A percentile compares a stretch with the other conserved stretches of the same genome.
These are phyloP conservation scores for Zoroaster sp. DNA, from an alignment of 53 echinoderm and acorn worm genomes.

Conservation along the genomic window DNA sequence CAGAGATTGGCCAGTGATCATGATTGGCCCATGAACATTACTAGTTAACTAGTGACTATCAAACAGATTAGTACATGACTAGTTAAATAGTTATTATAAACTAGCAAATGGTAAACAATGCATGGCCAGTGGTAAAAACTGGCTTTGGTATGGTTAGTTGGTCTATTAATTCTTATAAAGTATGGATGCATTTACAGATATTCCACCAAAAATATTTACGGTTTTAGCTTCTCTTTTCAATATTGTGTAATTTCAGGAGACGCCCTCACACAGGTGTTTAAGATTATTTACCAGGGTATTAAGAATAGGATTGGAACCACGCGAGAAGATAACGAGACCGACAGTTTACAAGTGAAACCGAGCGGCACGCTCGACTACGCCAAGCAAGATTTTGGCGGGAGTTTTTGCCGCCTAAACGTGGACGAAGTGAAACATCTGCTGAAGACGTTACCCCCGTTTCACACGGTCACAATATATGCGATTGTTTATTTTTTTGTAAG, in stretches of 20 bases:
- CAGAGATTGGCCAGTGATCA: too few species aligned
- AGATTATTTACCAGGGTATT: conserved; percentile 62
- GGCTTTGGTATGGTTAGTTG: too few species aligned
- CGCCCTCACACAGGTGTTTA: conserved; percentile 31
- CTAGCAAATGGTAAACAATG: too few species aligned
- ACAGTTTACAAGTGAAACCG: conserved; percentile 18
- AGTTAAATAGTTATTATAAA: too few species aligned
- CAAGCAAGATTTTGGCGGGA: conserved; percentile 54
- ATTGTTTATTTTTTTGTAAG: conserved; percentile 77
- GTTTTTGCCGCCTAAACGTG: conserved; percentile 34
- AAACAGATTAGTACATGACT: too few species aligned
- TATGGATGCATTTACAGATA: too few species aligned
- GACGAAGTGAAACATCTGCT: conserved; percentile 67
- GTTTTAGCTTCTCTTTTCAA: too few species aligned
- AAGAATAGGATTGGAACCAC: conserved; percentile 26
- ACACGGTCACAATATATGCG: conserved; percentile 78
- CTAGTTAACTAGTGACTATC: too few species aligned
- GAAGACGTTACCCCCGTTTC: conserved; percentile 70
- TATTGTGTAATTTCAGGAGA: conserved; percentile 8
- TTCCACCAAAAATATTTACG: too few species aligned
- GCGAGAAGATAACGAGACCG: background rate
- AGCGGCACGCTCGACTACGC: conserved; percentile 64
- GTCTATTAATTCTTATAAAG: too few species aligned
- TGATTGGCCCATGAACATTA: too few species aligned
- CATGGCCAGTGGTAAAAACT: too few species aligned